phyloP scores from a whole-genome alignment of 2,113 vertebrate genomes.

The Pelodiscus sinensis region DNA sequence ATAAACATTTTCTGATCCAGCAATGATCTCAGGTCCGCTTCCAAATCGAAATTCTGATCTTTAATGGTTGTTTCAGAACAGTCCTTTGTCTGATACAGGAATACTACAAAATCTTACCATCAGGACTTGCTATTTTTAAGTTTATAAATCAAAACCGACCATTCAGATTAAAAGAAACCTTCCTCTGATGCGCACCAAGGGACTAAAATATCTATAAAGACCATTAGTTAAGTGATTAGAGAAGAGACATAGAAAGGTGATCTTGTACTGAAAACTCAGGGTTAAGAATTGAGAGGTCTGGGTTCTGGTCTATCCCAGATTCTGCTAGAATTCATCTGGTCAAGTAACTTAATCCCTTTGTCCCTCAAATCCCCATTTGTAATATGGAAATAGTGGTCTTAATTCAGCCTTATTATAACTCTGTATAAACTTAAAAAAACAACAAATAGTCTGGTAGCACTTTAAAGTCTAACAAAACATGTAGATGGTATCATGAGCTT shows the following conservation, averaged over 20 bases:
- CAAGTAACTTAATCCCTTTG: slow-evolving; percentile 18
- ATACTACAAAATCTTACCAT: neutral
- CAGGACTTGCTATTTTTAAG: neutral
- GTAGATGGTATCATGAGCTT: too few relatives aligned
- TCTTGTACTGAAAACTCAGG: neutral
- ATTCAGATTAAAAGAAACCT: neutral
- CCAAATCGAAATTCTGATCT: neutral
- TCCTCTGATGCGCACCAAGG: neutral
- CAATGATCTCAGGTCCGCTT: neutral
- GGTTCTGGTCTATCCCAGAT: neutral
- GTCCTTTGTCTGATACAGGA: neutral
- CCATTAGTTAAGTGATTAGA: neutral
- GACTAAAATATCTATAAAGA: neutral
- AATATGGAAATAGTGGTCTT: slow-evolving; percentile 2
- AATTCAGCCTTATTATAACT: slow-evolving; percentile 10
- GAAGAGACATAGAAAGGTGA: neutral
- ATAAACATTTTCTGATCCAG: neutral
- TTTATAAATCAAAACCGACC: neutral
- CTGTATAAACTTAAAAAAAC: neutral
- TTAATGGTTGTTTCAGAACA: neutral
- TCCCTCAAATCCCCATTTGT: neutral
- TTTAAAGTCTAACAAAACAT: too few relatives aligned
- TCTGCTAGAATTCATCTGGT: slow-evolving; percentile 12
- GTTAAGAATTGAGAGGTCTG: neutral
- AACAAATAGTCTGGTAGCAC: too few relatives aligned